Conservation (phyloP, 2,113 vertebrate genomes). For the Accipiter virgatus region DNA sequence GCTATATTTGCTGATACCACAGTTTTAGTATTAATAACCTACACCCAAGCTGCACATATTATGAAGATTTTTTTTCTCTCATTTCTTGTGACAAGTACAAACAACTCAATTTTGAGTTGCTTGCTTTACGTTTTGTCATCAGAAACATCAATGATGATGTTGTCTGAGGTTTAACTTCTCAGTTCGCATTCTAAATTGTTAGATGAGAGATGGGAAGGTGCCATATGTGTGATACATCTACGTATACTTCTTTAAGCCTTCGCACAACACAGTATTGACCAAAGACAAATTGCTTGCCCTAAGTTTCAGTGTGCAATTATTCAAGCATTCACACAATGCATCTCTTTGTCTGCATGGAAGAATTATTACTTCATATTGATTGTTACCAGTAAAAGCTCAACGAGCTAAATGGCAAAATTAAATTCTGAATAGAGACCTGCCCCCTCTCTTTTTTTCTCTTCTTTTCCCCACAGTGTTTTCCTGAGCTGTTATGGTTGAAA, state of each 20-base stretch:
- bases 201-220: background rate
- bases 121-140: background rate
- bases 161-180: background rate
- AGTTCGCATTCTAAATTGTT: background rate
- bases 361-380: background rate
- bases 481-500: background rate
- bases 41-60: background rate
- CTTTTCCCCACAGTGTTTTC: background rate
- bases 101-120: background rate
- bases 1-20: conserved; percentile 31
- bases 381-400: background rate
- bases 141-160: background rate
- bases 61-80: background rate
- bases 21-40: conserved; percentile 21
- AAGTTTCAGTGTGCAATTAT: background rate
- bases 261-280: background rate
- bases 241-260: background rate
- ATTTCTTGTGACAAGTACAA: background rate
- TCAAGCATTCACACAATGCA: background rate
- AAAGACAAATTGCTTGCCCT: background rate
- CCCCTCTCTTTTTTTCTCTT: background rate
- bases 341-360: background rate
- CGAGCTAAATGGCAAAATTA: background rate
- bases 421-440: background rate
- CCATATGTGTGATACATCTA: accelerated